Conservation (phyloP, 1,140 invertebrate genomes). For the Gryon sp. region DNA sequence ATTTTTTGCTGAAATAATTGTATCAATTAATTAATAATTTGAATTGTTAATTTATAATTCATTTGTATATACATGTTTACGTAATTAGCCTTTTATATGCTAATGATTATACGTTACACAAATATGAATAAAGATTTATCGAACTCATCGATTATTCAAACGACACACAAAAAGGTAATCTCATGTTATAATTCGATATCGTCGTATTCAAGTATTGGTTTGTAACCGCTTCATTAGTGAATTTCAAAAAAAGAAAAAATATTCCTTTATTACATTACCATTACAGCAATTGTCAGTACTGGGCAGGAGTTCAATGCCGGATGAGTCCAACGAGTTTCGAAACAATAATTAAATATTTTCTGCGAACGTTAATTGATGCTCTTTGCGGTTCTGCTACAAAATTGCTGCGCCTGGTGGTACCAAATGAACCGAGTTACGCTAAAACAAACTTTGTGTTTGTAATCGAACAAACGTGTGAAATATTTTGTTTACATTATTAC, state of each 20-base stretch:
- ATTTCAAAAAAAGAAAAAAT: too few species aligned
- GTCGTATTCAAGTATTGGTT: constrained; percentile 12
- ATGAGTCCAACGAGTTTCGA: constrained; percentile 9
- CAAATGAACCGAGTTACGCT: constrained; percentile 52
- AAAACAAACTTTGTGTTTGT: constrained; percentile 58
- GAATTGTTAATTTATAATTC: constrained; percentile 14
- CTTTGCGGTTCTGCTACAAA: constrained; percentile 49
- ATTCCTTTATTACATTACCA: constrained; percentile 26
- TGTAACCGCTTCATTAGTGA: constrained; percentile 22
- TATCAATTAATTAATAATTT: constrained; percentile 11
- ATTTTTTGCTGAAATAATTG: too few species aligned
- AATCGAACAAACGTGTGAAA: constrained; percentile 54
- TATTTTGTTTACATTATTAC: too few species aligned
- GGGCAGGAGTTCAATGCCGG: constrained; percentile 7
- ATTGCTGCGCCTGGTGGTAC: constrained; percentile 46
- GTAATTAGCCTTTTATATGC: constrained; percentile 11
- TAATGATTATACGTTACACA: constrained; percentile 11
- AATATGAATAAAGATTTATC: constrained; percentile 17
- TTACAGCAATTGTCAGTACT: constrained; percentile 9
- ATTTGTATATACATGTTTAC: neutral
- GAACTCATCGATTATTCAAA: constrained; percentile 8
- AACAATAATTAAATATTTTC: constrained; percentile 56
- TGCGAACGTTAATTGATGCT: constrained; percentile 55
- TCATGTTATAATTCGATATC: constrained; percentile 14
- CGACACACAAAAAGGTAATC: constrained; percentile 19